Percentiles rank a stretch among this genome's conserved stretches.
These are phyloP conservation scores for Ceratoteleas bidentatus DNA, from an alignment of 1,140 invertebrate species.

Conservation along the genomic window DNA sequence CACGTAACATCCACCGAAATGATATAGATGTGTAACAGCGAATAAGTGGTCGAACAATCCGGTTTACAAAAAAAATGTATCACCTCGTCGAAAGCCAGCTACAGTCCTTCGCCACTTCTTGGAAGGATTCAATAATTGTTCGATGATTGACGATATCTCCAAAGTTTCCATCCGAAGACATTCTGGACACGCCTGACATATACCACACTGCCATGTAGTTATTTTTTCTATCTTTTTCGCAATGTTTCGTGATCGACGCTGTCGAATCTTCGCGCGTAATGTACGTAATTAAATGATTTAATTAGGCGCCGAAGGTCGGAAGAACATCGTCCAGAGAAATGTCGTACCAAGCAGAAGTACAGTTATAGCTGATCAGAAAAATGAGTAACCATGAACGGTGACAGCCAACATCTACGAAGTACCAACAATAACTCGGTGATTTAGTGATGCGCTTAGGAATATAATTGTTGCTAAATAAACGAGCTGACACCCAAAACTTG, in stretches of 20 bases:
- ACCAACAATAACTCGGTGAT: slow-evolving; percentile 30
- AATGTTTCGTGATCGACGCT: too few relatives aligned
- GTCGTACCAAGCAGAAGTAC: slow-evolving; percentile 10
- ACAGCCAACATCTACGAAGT: background rate
- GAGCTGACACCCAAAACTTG: slow-evolving; percentile 16
- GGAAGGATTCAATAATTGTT: slow-evolving; percentile 67
- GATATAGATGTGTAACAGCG: slow-evolving; percentile 49
- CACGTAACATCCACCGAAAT: slow-evolving; percentile 58
- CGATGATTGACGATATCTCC: slow-evolving; percentile 40
- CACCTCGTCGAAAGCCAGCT: slow-evolving; percentile 51
- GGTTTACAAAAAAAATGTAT: slow-evolving; percentile 72
- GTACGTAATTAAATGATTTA: too few relatives aligned
- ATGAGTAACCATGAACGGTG: slow-evolving; percentile 18
- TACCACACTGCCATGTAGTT: too few relatives aligned
- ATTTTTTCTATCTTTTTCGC: too few relatives aligned
- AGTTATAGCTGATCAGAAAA: slow-evolving; percentile 30
- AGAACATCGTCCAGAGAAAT: background rate
- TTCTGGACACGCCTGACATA: background rate
- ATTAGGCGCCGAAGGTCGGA: too few relatives aligned
- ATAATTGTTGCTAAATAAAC: slow-evolving; percentile 19
- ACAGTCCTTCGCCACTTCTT: slow-evolving; percentile 68
- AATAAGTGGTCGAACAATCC: slow-evolving; percentile 68
- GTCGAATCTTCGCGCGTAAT: too few relatives aligned
- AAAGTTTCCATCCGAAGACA: slow-evolving; percentile 6
- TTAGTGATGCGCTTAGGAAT: slow-evolving; percentile 9